These are phyloP conservation scores for Tympanoctomys barrerae DNA, from an alignment of 2,797 vertebrate species.

Conservation along the genomic window DNA sequence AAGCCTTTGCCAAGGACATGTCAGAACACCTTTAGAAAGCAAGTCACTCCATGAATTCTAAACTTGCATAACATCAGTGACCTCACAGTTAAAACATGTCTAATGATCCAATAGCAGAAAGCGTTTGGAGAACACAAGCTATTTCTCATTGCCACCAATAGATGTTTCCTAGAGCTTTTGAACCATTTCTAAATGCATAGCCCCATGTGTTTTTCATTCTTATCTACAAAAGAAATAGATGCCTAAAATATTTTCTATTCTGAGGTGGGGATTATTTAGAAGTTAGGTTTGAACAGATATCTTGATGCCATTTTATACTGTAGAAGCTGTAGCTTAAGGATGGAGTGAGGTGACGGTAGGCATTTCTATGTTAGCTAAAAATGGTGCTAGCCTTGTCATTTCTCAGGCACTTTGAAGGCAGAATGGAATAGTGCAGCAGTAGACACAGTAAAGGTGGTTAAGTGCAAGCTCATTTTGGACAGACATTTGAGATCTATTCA, in stretches of 20 bases:
- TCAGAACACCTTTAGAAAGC: constrained; percentile 85
- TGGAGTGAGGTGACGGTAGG: background rate
- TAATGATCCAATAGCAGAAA: constrained; percentile 84
- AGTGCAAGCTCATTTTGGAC: background rate
- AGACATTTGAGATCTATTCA: background rate
- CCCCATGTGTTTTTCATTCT: constrained; percentile 73
- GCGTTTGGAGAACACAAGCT: constrained; percentile 83
- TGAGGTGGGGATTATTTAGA: constrained; percentile 36
- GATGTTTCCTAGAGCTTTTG: constrained; percentile 80
- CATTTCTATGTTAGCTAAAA: background rate
- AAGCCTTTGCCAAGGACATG: constrained; percentile 85
- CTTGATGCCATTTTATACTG: background rate
- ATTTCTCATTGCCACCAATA: constrained; percentile 85
- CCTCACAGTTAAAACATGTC: constrained; percentile 85
- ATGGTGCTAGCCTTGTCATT: background rate
- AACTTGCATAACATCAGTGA: constrained; percentile 83
- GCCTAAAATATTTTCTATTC: background rate
- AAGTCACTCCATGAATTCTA: constrained; percentile 85
- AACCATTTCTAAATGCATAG: constrained; percentile 79
- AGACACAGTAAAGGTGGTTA: background rate
- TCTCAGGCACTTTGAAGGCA: background rate
- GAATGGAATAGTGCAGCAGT: background rate
- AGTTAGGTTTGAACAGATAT: background rate
- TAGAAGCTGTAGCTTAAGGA: background rate
- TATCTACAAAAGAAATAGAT: constrained; percentile 72